phyloP scores from a whole-genome alignment of 2,113 vertebrate species.

The Etheostoma cragini region DNA sequence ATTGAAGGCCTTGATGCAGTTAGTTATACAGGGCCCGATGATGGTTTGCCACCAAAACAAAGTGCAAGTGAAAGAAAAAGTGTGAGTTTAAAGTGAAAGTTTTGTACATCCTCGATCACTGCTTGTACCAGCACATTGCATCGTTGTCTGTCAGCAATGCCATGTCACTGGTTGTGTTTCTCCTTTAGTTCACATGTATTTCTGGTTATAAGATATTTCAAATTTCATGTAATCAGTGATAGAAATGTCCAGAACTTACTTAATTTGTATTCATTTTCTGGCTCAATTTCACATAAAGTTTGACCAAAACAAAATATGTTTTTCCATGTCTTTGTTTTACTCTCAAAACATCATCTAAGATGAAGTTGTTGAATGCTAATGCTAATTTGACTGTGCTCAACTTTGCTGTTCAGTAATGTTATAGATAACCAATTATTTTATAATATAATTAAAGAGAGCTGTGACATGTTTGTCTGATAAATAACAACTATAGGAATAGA shows the following conservation, averaged over 20 bases:
- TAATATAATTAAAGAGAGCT: too few species aligned
- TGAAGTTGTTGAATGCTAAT: not conserved
- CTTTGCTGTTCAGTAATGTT: not conserved
- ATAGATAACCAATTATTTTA: not conserved
- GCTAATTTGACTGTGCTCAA: not conserved
- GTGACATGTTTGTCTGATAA: not conserved
- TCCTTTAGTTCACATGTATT: not conserved
- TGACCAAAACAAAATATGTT: not conserved
- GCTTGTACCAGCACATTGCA: not conserved
- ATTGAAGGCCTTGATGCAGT: not conserved
- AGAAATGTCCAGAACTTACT: not conserved
- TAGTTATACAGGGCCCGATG: not conserved
- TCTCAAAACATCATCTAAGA: not conserved
- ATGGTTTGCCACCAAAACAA: not conserved
- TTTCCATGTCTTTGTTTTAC: not conserved
- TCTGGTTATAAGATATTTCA: not conserved
- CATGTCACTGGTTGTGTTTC: not conserved
- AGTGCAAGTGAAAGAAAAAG: not conserved
- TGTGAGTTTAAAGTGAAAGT: not conserved
- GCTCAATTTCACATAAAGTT: not conserved
- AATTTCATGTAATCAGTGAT: not conserved
- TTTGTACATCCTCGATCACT: not conserved
- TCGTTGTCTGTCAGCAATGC: not conserved
- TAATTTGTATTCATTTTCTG: not conserved
- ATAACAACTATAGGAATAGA: too few species aligned